A percentile compares a stretch with the other conserved stretches of the same genome.
These are phyloP conservation scores for Leptodactylus fuscus DNA, from an alignment of 2,113 vertebrate genomes.

Conservation along the genomic window DNA sequence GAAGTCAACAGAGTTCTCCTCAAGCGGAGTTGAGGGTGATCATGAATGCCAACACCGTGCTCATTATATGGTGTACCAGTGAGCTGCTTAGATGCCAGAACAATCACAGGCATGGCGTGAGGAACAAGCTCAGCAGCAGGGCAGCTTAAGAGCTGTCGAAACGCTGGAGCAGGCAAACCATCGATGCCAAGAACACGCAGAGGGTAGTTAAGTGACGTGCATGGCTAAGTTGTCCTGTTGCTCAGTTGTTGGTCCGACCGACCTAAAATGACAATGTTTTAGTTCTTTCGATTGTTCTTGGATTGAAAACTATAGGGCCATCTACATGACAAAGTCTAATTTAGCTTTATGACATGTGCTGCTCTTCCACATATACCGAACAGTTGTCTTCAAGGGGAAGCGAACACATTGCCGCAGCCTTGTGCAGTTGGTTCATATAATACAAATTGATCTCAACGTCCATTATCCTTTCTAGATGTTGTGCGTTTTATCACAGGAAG, in stretches of 20 bases:
- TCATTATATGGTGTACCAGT: too few relatives aligned
- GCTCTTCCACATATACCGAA: background rate
- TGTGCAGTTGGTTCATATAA: background rate
- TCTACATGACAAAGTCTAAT: background rate
- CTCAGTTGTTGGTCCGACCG: background rate
- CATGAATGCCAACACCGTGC: too few relatives aligned
- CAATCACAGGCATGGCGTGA: too few relatives aligned
- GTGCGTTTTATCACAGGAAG: background rate
- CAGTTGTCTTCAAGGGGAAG: background rate
- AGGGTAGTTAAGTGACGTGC: background rate
- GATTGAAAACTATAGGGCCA: background rate
- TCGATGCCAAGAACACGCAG: too few relatives aligned
- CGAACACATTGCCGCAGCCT: background rate
- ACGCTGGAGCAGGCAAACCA: too few relatives aligned
- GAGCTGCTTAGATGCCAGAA: too few relatives aligned
- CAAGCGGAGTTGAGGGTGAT: too few relatives aligned
- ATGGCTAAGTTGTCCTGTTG: background rate
- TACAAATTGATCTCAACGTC: constrained; percentile 6
- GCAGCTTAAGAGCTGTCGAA: too few relatives aligned
- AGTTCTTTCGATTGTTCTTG: background rate
- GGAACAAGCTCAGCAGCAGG: too few relatives aligned
- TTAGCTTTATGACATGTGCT: background rate
- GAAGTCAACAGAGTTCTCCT: too few relatives aligned
- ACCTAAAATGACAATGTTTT: background rate
- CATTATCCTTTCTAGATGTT: constrained; percentile 31